Conservation (phyloP, 2,797 vertebrate genomes). For the Neosalanx taihuensis region DNA sequence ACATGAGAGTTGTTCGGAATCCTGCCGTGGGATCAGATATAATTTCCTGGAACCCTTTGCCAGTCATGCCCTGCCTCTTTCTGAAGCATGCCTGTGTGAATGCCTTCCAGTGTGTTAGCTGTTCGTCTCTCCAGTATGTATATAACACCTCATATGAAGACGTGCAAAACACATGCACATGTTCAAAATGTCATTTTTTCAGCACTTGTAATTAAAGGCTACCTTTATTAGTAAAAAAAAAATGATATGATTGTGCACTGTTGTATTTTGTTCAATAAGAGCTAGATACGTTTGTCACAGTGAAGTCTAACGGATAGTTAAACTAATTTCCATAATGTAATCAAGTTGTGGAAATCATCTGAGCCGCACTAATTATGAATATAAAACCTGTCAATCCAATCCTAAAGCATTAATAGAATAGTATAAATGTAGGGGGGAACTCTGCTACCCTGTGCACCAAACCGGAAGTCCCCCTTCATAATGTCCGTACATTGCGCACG, state of each 20-base stretch:
- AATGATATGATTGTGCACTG: background rate
- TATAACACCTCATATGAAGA: background rate
- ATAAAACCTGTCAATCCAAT: background rate
- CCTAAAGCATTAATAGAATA: background rate
- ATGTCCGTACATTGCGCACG: background rate
- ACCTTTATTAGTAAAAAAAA: background rate
- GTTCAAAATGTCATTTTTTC: constrained; percentile 8
- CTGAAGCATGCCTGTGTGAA: constrained; percentile 8
- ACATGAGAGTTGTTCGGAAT: background rate
- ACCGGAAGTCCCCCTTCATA: background rate
- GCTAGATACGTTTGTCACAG: background rate
- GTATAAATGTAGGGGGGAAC: background rate
- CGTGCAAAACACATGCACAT: constrained; percentile 1
- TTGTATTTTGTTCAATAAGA: background rate
- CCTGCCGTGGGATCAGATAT: background rate
- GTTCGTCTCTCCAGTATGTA: constrained; percentile 1
- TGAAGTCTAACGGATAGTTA: background rate
- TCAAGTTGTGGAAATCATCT: background rate
- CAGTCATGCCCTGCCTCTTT: background rate
- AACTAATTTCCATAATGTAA: background rate
- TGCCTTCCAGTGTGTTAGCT: background rate
- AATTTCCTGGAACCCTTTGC: background rate
- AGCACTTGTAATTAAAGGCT: constrained; percentile 22
- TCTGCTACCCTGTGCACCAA: background rate
- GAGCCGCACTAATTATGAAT: background rate